Evolutionary conservation across 2,888 invertebrate species (phyloP).

Genomic region (Andrena camellia): DNA sequence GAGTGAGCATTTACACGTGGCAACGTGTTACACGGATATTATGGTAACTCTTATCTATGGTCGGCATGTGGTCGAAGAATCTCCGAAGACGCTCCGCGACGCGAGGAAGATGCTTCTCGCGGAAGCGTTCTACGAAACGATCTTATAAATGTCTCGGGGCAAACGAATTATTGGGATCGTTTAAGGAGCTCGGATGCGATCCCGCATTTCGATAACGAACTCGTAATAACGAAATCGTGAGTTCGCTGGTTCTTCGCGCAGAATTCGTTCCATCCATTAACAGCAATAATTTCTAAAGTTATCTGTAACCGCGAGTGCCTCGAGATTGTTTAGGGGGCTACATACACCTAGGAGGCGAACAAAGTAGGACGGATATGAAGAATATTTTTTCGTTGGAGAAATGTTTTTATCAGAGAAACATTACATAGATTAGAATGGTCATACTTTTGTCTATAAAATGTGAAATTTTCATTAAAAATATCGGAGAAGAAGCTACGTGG

Average conservation of each 20-base stretch:
- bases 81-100: constrained; percentile 38
- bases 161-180: constrained; percentile 24
- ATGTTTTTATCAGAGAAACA: too few relatives aligned
- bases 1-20: constrained; percentile 63
- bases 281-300: background rate
- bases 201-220: constrained; percentile 8
- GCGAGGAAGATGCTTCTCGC: background rate
- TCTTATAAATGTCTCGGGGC: constrained; percentile 9
- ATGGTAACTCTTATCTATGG: constrained; percentile 31
- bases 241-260: background rate
- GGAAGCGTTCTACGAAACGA: constrained; percentile 32
- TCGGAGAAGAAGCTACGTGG: too few relatives aligned
- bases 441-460: too few relatives aligned
- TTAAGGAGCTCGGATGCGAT: background rate
- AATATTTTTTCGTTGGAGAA: too few relatives aligned
- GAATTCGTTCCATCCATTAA: background rate
- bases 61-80: constrained; percentile 55
- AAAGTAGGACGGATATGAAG: too few relatives aligned
- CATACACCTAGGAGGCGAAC: too few relatives aligned
- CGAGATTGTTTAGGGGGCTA: too few relatives aligned
- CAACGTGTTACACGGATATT: constrained; percentile 61
- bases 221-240: background rate
- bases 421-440: too few relatives aligned
- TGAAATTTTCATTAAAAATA: too few relatives aligned
- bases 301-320: too few relatives aligned